A percentile compares a stretch with the other conserved stretches of the same genome.
Conservation (phyloP, 23 tunicate species). For the Ascidia mentula region DNA sequence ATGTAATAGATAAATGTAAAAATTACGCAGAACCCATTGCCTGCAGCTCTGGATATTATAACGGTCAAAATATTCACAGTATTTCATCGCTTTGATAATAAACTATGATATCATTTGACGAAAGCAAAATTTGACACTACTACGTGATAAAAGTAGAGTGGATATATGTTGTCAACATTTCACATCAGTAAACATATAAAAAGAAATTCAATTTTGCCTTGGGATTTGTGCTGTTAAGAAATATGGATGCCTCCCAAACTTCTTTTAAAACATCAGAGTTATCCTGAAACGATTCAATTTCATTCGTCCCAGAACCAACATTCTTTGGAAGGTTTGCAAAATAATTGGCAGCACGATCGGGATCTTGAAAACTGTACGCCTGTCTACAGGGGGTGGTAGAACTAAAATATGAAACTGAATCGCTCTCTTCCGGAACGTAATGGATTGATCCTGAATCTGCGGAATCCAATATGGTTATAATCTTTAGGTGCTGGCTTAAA, state of each 20-base stretch:
- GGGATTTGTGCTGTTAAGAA: constrained; percentile 28
- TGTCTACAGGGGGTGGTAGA: constrained; percentile 12
- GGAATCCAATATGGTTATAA: too few relatives aligned
- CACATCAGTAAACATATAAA: too few relatives aligned
- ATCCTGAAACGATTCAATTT: neutral
- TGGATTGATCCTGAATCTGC: neutral
- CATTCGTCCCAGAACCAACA: neutral
- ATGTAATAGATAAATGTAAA: too few relatives aligned
- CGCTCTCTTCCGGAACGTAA: neutral
- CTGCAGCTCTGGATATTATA: too few relatives aligned
- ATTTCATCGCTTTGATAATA: too few relatives aligned
- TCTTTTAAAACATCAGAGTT: neutral
- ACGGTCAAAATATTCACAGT: too few relatives aligned
- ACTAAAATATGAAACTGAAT: neutral
- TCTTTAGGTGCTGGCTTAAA: too few relatives aligned
- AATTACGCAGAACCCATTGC: too few relatives aligned
- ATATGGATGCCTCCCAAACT: constrained; percentile 40
- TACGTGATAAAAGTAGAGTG: too few relatives aligned
- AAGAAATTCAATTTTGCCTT: neutral
- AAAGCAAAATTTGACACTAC: too few relatives aligned
- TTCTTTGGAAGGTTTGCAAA: constrained; percentile 25
- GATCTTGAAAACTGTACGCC: constrained; percentile 29
- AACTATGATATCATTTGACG: too few relatives aligned
- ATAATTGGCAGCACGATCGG: constrained; percentile 20
- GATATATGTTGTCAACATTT: too few relatives aligned